Evolutionary conservation across 2,797 vertebrate species (phyloP), one percentile per base, ranked within the genome.

Genomic region (Austrolebias charrua): DNA sequence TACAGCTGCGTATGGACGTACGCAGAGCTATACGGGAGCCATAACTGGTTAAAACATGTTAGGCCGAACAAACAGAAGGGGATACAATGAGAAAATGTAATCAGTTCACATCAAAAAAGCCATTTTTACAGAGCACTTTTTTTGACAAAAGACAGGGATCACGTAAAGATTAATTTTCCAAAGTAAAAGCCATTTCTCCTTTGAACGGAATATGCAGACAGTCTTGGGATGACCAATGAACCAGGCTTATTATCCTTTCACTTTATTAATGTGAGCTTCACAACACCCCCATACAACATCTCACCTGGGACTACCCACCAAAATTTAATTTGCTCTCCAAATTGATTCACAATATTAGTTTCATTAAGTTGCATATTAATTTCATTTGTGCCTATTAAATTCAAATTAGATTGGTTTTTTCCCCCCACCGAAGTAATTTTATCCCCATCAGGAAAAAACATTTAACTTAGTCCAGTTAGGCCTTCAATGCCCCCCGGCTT

Each of bases 291-390:
- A 47, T 5, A 9, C 28, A 52, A 54, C 55, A 66, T 67, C 76
- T 74, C 83, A 89, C 75, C 62, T 79, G 85, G 85, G 87, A 87
- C 67, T 69, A 75, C 74, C 69, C 84, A 66, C 66, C 62, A 79
- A 85, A 82, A 87, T 87, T 73, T 61, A 84, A 89, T 89, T 89
- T 64, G 71, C 55, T 62, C 47, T 81, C 82, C 46, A 83, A 80
- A 88, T 89, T 85, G 84, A 88, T 85, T 88, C 76, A 83, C 77
- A 88, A 81, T 89, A 88, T 90, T 88, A 78, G 66, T 85, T 91
- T 89, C 81, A 90, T 90, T 91, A 87, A 65, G 67, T 79, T 80
- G 79, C 73, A 79, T 88, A 85, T 88, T 84, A 83, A 88, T 89
- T 87, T 88, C 51, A 88, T 87, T 85, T 84, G 69, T 65, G 75